Percentiles rank a stretch among this genome's conserved stretches.
Evolutionary conservation across 2,888 invertebrate species (phyloP).

Genomic region (Tyria jacobaeae): DNA sequence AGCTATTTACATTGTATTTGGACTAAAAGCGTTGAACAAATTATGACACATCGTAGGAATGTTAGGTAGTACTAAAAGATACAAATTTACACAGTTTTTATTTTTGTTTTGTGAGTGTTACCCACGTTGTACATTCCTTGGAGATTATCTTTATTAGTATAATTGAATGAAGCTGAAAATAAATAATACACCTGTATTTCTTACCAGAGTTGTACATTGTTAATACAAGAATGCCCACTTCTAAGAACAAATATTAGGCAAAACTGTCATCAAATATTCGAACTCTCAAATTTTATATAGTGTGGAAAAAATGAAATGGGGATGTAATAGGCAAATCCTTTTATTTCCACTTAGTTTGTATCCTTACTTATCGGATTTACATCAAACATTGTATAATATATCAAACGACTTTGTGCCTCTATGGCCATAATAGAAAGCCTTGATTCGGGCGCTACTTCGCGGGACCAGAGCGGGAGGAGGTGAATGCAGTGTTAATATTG

Average conservation of each 20-base stretch:
- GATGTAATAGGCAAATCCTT: neutral
- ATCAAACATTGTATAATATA: slow-evolving; percentile 4
- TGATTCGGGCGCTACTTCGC: neutral
- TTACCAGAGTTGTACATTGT: too few species aligned
- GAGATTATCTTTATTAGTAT: neutral
- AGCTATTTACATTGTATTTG: neutral
- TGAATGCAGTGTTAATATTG: neutral
- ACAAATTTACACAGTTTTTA: too few species aligned
- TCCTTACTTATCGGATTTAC: neutral
- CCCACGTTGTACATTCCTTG: neutral
- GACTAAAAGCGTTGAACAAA: neutral
- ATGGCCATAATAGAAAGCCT: neutral
- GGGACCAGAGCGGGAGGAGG: neutral
- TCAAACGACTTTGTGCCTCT: neutral
- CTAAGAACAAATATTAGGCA: neutral
- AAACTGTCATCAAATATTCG: neutral
- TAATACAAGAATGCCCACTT: too few species aligned
- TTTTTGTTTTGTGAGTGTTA: neutral
- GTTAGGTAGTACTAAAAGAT: too few species aligned
- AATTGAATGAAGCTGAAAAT: neutral
- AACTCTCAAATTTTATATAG: neutral
- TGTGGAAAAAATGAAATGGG: neutral
- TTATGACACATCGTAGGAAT: too few species aligned
- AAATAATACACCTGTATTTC: neutral
- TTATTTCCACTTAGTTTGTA: slow-evolving; percentile 11